phyloP scores from a whole-genome alignment of 1,140 invertebrate species.

The Hyposmocoma kahamanoa region DNA sequence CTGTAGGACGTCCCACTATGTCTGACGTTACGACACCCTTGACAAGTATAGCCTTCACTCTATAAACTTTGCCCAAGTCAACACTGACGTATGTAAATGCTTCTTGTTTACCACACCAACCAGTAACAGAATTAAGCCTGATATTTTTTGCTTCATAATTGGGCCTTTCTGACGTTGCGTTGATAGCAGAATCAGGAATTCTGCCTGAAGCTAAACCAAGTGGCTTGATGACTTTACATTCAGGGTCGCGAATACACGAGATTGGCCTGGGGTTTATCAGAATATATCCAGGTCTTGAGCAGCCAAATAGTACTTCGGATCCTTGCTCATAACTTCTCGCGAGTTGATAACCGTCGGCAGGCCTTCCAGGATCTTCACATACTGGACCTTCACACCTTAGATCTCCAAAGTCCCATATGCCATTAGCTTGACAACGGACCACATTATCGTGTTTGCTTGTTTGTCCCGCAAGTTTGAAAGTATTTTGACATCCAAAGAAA shows the following conservation, averaged over 20 bases:
- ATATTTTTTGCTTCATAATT: conserved; percentile 95
- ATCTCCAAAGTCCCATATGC: conserved; percentile 97
- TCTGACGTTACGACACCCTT: conserved; percentile 96
- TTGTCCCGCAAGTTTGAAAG: conserved; percentile 94
- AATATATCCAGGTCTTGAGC: conserved; percentile 93
- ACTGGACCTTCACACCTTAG: conserved; percentile 96
- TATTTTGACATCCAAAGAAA: conserved; percentile 97
- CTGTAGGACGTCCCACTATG: conserved; percentile 94
- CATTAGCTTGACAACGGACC: conserved; percentile 92
- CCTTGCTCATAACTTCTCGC: conserved; percentile 95
- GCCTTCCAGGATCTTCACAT: conserved; percentile 95
- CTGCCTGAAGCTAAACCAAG: conserved; percentile 92
- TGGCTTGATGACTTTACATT: conserved; percentile 94
- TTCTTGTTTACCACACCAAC: conserved; percentile 96
- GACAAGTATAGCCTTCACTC: conserved; percentile 93
- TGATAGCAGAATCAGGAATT: conserved; percentile 96
- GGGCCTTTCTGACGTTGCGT: conserved; percentile 93
- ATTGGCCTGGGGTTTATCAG: conserved; percentile 93
- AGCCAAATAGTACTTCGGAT: conserved; percentile 92
- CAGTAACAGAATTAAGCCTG: conserved; percentile 93
- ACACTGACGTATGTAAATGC: conserved; percentile 97
- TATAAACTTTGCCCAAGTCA: conserved; percentile 91
- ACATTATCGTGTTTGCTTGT: conserved; percentile 93
- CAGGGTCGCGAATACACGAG: conserved; percentile 91
- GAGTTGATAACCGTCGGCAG: conserved; percentile 91